Percentiles rank a stretch among this genome's conserved stretches.
Conservation (phyloP, 2,797 vertebrate species). For the Pampus argenteus region DNA sequence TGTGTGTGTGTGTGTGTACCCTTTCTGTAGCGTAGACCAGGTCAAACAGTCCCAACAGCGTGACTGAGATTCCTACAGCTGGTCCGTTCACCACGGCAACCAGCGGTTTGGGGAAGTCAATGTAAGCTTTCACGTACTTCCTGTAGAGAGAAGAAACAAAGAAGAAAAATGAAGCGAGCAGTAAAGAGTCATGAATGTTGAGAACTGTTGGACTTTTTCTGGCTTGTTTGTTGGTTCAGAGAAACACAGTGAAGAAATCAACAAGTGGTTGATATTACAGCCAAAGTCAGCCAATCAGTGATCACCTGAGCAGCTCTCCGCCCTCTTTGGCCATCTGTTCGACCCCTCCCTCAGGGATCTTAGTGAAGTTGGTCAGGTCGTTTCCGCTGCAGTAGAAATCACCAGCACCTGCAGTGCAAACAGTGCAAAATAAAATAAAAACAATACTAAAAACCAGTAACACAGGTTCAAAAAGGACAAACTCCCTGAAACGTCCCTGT, state of each 20-base stretch:
- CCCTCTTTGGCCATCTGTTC: conserved; percentile 76
- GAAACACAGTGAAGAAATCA: too few species aligned
- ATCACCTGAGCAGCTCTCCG: conserved; percentile 85
- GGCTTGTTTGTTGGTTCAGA: too few species aligned
- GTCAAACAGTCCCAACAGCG: conserved; percentile 90
- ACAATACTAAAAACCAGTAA: too few species aligned
- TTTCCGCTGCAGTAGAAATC: conserved; percentile 96
- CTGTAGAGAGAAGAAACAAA: conserved; percentile 70
- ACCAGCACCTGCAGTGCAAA: conserved; percentile 86
- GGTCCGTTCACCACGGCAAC: conserved; percentile 93
- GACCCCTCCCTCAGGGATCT: conserved; percentile 68
- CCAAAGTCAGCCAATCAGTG: background rate
- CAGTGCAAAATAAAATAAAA: too few species aligned
- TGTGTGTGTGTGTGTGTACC: conserved; percentile 64
- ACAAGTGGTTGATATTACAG: background rate
- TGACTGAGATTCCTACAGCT: conserved; percentile 91
- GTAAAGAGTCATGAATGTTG: too few species aligned
- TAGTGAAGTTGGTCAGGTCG: conserved; percentile 90
- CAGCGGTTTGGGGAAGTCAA: conserved; percentile 96
- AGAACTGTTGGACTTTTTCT: too few species aligned
- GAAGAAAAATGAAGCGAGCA: background rate
- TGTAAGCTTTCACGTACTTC: conserved; percentile 88
- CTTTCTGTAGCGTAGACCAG: conserved; percentile 90
- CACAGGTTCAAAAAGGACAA: too few species aligned
- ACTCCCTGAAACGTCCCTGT: too few species aligned